Percentiles rank a stretch among this genome's conserved stretches.
Evolutionary conservation across 2,888 invertebrate genomes (phyloP).

Genomic region (Drosophila rellima): DNA sequence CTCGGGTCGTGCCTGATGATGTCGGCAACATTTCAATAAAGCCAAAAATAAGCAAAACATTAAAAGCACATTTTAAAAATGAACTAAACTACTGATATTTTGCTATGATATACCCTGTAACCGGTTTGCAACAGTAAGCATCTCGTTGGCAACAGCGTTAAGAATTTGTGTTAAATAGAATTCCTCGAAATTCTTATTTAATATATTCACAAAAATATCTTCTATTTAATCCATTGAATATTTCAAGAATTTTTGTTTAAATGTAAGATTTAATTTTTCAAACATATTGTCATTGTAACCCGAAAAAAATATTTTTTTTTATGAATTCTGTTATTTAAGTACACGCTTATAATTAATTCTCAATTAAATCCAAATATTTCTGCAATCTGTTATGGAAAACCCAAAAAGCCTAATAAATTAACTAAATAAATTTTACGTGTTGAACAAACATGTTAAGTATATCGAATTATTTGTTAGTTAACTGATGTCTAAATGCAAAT

Average conservation of each 20-base stretch:
- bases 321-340: slow-evolving; percentile 4
- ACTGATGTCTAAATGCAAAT: slow-evolving; percentile 18
- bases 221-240: too few species aligned
- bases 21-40: slow-evolving; percentile 57
- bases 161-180: neutral
- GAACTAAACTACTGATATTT: slow-evolving; percentile 6
- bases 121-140: slow-evolving; percentile 2
- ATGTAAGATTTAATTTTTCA: too few species aligned
- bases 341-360: slow-evolving; percentile 2
- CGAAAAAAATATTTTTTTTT: too few species aligned
- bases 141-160: neutral
- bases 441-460: slow-evolving; percentile 35
- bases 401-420: slow-evolving; percentile 7
- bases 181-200: neutral
- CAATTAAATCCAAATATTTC: slow-evolving; percentile 7
- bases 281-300: too few species aligned
- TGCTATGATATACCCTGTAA: slow-evolving; percentile 37
- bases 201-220: neutral
- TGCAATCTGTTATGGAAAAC: slow-evolving; percentile 29
- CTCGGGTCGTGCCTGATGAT: slow-evolving; percentile 36
- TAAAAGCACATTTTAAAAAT: slow-evolving; percentile 14
- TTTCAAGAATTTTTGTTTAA: too few species aligned
- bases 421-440: slow-evolving; percentile 26
- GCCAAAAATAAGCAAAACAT: slow-evolving; percentile 33
- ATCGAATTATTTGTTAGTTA: slow-evolving; percentile 18